Percentiles rank a stretch among this genome's conserved stretches.
Evolutionary conservation across 2,888 invertebrate genomes (phyloP).

Genomic region (Agonopterix heracliana): DNA sequence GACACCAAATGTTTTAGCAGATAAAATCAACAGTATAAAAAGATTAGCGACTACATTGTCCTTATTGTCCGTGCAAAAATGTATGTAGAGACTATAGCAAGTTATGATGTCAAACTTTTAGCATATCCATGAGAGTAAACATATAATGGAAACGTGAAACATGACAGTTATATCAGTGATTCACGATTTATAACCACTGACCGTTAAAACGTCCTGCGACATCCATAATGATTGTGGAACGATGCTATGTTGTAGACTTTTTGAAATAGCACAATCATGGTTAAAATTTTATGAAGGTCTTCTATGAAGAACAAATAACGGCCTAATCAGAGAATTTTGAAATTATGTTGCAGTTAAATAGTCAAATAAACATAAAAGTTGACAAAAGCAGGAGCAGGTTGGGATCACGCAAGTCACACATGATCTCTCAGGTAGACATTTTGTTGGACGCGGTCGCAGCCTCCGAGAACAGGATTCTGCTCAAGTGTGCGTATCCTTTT

Average conservation of each 20-base stretch:
- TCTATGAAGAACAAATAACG: too few relatives aligned
- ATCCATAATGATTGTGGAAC: too few relatives aligned
- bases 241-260: too few relatives aligned
- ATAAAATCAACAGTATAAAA: constrained; percentile 20
- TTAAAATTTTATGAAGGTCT: too few relatives aligned
- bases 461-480: constrained; percentile 61
- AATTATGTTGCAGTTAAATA: too few relatives aligned
- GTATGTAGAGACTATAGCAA: constrained; percentile 14
- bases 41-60: constrained; percentile 7
- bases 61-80: constrained; percentile 10
- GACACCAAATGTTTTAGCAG: constrained; percentile 19
- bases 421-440: constrained; percentile 61
- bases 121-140: constrained; percentile 54
- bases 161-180: constrained; percentile 67
- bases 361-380: constrained; percentile 12
- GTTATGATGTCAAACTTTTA: constrained; percentile 36
- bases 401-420: constrained; percentile 53
- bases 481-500: constrained; percentile 50
- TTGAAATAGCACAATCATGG: too few relatives aligned
- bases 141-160: constrained; percentile 52
- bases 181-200: constrained; percentile 54
- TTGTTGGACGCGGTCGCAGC: constrained; percentile 24
- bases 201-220: constrained; percentile 50
- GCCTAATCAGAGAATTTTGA: too few relatives aligned
- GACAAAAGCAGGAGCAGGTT: constrained; percentile 24